Conservation (phyloP, 2,888 invertebrate species). For the Leptinotarsa haldemani region DNA sequence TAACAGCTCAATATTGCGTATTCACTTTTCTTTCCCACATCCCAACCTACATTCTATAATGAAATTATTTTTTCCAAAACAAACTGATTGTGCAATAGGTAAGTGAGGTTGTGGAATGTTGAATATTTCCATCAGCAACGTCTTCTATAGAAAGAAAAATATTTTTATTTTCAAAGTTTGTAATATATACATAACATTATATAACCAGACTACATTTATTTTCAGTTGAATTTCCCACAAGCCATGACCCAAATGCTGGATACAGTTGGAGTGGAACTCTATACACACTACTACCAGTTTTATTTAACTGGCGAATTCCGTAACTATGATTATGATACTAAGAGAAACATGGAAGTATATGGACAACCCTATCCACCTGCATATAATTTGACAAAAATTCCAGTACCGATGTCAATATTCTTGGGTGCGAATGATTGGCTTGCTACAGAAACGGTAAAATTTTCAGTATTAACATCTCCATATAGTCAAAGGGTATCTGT, state of each 20-base stretch:
- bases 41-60: too few species aligned
- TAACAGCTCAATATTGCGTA: too few species aligned
- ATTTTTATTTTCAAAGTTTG: background rate
- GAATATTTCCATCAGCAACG: too few species aligned
- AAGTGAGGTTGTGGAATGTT: too few species aligned
- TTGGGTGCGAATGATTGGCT: constrained; percentile 37
- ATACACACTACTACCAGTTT: constrained; percentile 36
- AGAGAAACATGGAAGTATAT: constrained; percentile 30
- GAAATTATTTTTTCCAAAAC: too few species aligned
- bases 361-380: constrained; percentile 28
- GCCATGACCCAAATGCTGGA: constrained; percentile 36
- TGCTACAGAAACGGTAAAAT: constrained; percentile 30
- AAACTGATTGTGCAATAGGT: too few species aligned
- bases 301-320: constrained; percentile 29
- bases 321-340: constrained; percentile 31
- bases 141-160: too few species aligned
- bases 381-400: constrained; percentile 33
- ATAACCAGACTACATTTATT: background rate
- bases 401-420: constrained; percentile 33
- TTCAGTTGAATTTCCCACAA: constrained; percentile 36
- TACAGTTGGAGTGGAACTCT: constrained; percentile 34
- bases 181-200: background rate
- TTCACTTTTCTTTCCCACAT: too few species aligned
- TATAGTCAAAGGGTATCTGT: background rate
- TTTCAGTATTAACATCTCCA: background rate